Base-by-base conservation (phyloP, 2,113 vertebrate species). In the Tragelaphus strepsiceros region DNA sequence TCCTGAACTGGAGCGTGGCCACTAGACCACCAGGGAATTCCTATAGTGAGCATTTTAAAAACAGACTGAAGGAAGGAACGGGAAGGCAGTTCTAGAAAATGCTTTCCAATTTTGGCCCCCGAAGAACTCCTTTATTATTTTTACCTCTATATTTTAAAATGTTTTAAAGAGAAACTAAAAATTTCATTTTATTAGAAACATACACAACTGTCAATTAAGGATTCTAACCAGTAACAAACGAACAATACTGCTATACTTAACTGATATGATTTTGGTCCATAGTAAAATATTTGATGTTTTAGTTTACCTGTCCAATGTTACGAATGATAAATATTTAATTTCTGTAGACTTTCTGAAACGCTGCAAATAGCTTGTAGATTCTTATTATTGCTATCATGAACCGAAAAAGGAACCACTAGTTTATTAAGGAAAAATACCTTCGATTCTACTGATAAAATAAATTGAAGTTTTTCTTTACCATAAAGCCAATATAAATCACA, bases 61-160 rank as follows among this genome's bases (percentile, higher is more conserved):
- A 67, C 7, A 85, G n/a, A 74, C 2, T 26, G 30, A 85, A 95
- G 56, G 81, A 87, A 64, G 77, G 30, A 71, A 56, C 0, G 46
- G 49, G 43, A 96, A 95, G 81, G 43, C 4, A 54, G 12, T 90
- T 90, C 59, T 0, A 88, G 58, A 86, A 90, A 21, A n/a, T 30
- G 2, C 19, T 84, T 92, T 54, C n/a, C 26, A 49, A 94, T 82
- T 89, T 46, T 67, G 5, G 82, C 14, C 11, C 22, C 24, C 24
- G 2, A 86, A 95, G 24, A 96, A 64, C 88, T 96, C 15, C n/a
- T 94, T 82, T 59, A 82, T 88, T 94, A 71, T 43, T 94, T 94
- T 92, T 86, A 95, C 46, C 26, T 88, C 22, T 94, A 58, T 43
- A 82, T 83, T 91, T 92, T 46, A 83, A 81, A 90, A 92, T 62